Conservation (phyloP, 2,113 vertebrate genomes). For the Pica pica region DNA sequence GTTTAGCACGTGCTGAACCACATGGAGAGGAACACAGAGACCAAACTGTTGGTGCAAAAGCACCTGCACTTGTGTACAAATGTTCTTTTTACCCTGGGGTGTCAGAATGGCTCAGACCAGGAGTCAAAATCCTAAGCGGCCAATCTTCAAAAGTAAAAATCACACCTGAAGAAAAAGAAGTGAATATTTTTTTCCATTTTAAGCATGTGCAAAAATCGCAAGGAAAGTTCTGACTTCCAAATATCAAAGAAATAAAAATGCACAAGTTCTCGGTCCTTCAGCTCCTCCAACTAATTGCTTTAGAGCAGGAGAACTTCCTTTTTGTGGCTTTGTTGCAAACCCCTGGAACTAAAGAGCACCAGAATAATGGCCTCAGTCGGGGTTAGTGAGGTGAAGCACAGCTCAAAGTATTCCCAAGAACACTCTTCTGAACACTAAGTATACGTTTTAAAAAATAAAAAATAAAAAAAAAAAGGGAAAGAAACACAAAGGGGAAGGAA, state of each 20-base stretch:
- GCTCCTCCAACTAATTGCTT: conserved; percentile 52
- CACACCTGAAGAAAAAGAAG: background rate
- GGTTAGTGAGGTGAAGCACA: conserved; percentile 53
- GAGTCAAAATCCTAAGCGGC: background rate
- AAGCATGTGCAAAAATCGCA: background rate
- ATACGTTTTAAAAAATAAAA: conserved; percentile 9
- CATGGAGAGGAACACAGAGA: background rate
- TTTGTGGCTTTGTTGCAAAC: conserved; percentile 46
- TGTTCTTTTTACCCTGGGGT: background rate
- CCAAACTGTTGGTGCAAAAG: background rate
- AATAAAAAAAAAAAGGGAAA: background rate
- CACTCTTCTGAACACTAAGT: conserved; percentile 28
- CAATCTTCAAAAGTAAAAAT: background rate
- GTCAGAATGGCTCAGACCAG: background rate
- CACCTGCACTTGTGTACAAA: background rate
- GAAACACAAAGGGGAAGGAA: background rate
- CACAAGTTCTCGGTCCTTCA: conserved; percentile 8
- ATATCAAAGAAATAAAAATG: conserved; percentile 23
- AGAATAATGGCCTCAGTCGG: conserved; percentile 46
- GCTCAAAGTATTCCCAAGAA: conserved; percentile 34
- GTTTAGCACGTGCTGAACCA: background rate
- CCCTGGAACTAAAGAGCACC: conserved; percentile 43
- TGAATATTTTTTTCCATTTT: background rate
- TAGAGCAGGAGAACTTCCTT: conserved; percentile 39
- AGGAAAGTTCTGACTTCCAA: conserved; percentile 29